Base-by-base conservation (phyloP, 2,797 vertebrate genomes). In the Furcifer pardalis region DNA sequence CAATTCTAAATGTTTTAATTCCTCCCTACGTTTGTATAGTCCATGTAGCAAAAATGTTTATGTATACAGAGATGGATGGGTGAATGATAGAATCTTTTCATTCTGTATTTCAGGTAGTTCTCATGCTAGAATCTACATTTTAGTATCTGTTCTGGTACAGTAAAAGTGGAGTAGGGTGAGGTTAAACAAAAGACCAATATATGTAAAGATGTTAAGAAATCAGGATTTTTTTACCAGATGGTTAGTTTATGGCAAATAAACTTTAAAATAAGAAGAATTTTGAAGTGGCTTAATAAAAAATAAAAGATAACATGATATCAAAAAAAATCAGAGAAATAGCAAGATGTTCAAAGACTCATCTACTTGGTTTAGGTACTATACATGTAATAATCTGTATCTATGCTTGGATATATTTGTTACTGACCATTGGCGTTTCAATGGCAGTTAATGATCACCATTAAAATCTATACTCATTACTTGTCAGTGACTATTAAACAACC, bases 141-240 rank as follows among this genome's bases (percentile, higher is more conserved):
- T 92, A 96, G 95, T 94, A 92, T 92, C 90, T 89, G 91, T 94
- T 95, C 93, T 95, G 92, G 83, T 95, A 95, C 92, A 95, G 90
- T 92, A 95, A 95, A 96, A 94, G 95, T n/a, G 85, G 92, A 94
- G 83, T 90, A 88, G 0, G 79, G 84, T 30, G 35, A 19, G 49
- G 23, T 40, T 30, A 79, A 40, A 89, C 32, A 69, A 79, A 89
- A 88, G 81, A 40, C 21, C 21, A 90, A 82, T 77, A 81, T 52
- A 72, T 37, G 0, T 66, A 44, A 49, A 90, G 77, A 72, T 63
- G 82, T 19, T 83, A 77, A 88, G 91, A 83, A 91, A 81, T 73
- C 37, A 13, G 52, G 79, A 84, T 82, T 75, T 17, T 40, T 90
- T 82, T 77, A 56, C n/a, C 12, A 84, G 79, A n/a, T 71, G 40